phyloP scores from a whole-genome alignment of 2,113 vertebrate species.

The Thalassoma bifasciatum region DNA sequence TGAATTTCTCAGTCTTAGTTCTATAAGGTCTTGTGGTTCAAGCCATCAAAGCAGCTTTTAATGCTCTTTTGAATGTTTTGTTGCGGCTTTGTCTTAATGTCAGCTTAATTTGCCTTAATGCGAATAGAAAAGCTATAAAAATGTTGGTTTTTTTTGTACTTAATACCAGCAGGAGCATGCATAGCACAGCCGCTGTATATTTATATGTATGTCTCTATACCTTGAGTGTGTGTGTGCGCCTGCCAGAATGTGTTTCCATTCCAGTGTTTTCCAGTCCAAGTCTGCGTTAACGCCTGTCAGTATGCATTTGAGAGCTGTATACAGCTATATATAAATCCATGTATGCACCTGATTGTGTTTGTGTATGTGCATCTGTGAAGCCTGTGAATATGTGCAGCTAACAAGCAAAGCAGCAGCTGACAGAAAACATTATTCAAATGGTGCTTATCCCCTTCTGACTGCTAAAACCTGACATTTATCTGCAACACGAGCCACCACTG shows the following conservation, averaged over 20 bases:
- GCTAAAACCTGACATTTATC: constrained; percentile 69
- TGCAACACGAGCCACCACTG: constrained; percentile 46
- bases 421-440: constrained; percentile 68
- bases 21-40: too few relatives aligned
- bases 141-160: not conserved
- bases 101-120: not conserved
- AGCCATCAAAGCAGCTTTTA: too few relatives aligned
- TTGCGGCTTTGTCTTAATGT: not conserved
- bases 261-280: not conserved
- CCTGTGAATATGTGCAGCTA: constrained; percentile 22
- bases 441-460: constrained; percentile 52
- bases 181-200: not conserved
- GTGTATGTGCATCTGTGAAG: constrained; percentile 22
- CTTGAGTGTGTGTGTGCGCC: not conserved
- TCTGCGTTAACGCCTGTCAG: constrained; percentile 36
- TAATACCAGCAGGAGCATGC: not conserved
- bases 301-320: constrained; percentile 22
- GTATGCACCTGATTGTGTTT: not conserved
- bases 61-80: not conserved
- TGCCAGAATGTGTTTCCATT: constrained; percentile 22
- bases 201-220: constrained; percentile 1
- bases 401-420: constrained; percentile 55
- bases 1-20: too few relatives aligned
- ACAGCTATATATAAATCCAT: constrained; percentile 3
- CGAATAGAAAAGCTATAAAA: not conserved